Evolutionary conservation across 2,113 vertebrate species (phyloP), one percentile per base, ranked within the genome.

Genomic region (Zosterops hypoxanthus): DNA sequence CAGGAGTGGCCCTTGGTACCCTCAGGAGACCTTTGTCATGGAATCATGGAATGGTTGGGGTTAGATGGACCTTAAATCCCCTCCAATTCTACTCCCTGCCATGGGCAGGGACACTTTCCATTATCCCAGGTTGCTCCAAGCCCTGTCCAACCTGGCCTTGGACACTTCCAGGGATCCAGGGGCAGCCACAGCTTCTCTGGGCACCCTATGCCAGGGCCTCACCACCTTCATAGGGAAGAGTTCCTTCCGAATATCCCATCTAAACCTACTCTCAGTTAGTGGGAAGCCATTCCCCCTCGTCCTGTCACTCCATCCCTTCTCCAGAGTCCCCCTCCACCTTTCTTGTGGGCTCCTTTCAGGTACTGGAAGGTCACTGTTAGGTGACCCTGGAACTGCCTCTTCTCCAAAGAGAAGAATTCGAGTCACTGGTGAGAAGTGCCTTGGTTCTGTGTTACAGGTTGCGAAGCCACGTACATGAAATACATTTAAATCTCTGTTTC

Each of bases 221-320:
- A 0, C 19, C 16, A 18, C 3, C 21, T 25, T 76, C n/a, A 1
- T 15, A 31, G 20, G 6, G 6, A 61, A 4, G 2, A 15, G 41
- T 47, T 76, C 17, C 8, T 53, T 68, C 47, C 16, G n/a, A 55
- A 4, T 26, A 61, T n/a, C 24, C 56, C 1, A 31, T 41, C 41
- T 71, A 55, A 24, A 6, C n/a, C 15, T 47, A 2, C 28, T 18
- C 50, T 64, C 28, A 39, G 41, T 3, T 29, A 41, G 6, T 63
- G 41, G 29, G 29, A 55, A 63, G 21, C 24, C 25, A 49, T 49
- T 52, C 25, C 29, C 41, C 2, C 6, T 0, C 11, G 0, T 56
- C n/a, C 29, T 71, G 24, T 63, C n/a, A 6, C 41, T 71, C 56
- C 49, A 56, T 11, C 21, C 24, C 11, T 55, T 34, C 42, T 56